Evolutionary conservation across 2,113 vertebrate genomes (phyloP).

Genomic region (Myrmophylax atrothorax): DNA sequence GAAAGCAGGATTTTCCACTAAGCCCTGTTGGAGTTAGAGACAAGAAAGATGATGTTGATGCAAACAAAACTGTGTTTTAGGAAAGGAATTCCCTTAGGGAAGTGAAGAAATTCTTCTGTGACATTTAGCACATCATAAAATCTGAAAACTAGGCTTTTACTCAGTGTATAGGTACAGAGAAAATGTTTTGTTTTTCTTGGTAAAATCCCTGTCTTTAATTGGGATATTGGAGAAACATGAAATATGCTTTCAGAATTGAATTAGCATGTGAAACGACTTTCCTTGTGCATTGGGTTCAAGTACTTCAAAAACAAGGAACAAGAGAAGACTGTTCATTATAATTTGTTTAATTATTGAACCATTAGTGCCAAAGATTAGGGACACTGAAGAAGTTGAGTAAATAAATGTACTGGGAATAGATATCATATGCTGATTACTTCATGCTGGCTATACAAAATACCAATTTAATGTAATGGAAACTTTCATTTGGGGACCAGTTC

Average conservation of each 20-base stretch:
- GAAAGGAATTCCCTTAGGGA: neutral
- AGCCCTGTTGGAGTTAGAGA: neutral
- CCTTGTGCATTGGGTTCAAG: conserved; percentile 26
- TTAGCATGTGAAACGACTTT: conserved; percentile 48
- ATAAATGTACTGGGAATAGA: conserved; percentile 65
- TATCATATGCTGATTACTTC: conserved; percentile 61
- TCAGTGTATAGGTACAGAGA: neutral
- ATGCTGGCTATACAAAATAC: conserved; percentile 41
- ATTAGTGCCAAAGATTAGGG: conserved; percentile 67
- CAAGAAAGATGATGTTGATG: neutral
- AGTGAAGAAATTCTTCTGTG: neutral
- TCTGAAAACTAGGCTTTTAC: neutral
- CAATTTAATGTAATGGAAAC: conserved; percentile 44
- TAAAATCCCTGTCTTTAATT: neutral
- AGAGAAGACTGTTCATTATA: conserved; percentile 59
- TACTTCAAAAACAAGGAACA: conserved; percentile 47
- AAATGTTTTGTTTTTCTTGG: neutral
- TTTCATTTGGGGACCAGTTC: conserved; percentile 33
- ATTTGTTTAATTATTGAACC: conserved; percentile 69
- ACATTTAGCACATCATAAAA: neutral
- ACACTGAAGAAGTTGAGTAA: conserved; percentile 57
- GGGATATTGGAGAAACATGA: conserved; percentile 30
- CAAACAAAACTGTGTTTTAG: neutral
- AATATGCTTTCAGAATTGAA: conserved; percentile 30
- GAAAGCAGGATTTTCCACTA: neutral